phyloP scores from a whole-genome alignment of 2,888 invertebrate genomes.

The Chalcosyrphus nemorum region DNA sequence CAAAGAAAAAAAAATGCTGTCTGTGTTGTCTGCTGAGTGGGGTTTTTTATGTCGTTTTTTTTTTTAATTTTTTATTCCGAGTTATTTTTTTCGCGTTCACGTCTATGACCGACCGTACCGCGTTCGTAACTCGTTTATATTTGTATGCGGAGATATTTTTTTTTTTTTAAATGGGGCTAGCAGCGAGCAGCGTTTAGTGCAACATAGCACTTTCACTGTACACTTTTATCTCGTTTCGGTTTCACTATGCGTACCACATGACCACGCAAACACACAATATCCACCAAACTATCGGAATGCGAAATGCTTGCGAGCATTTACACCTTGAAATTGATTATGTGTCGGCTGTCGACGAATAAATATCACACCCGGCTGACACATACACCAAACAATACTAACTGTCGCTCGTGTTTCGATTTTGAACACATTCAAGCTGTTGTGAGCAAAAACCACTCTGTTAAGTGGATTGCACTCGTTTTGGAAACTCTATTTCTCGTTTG shows the following conservation, averaged over 20 bases:
- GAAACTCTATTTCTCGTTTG: no score
- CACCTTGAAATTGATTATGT: slow-evolving; percentile 70
- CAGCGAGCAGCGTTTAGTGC: slow-evolving; percentile 23
- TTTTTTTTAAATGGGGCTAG: no score
- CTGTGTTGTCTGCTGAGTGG: background rate
- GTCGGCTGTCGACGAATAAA: slow-evolving; percentile 21
- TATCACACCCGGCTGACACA: slow-evolving; percentile 54
- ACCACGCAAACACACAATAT: slow-evolving; percentile 56
- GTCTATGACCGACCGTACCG: background rate
- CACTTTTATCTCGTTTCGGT: slow-evolving; percentile 26
- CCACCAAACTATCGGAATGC: slow-evolving; percentile 56
- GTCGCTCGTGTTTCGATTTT: background rate
- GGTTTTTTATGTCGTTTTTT: slow-evolving; percentile 11
- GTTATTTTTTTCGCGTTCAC: slow-evolving; percentile 3
- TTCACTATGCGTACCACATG: slow-evolving; percentile 55
- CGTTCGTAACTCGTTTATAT: slow-evolving; percentile 9
- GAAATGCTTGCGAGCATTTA: slow-evolving; percentile 57
- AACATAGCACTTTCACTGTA: slow-evolving; percentile 39
- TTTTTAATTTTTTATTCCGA: background rate
- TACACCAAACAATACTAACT: slow-evolving; percentile 49
- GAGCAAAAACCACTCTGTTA: background rate
- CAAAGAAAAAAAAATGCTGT: slow-evolving; percentile 21
- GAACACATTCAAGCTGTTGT: background rate
- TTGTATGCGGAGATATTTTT: slow-evolving; percentile 1
- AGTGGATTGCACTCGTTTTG: background rate